Evolutionary conservation across 2,797 vertebrate species (phyloP).

Genomic region (Epinephelus malabaricus): DNA sequence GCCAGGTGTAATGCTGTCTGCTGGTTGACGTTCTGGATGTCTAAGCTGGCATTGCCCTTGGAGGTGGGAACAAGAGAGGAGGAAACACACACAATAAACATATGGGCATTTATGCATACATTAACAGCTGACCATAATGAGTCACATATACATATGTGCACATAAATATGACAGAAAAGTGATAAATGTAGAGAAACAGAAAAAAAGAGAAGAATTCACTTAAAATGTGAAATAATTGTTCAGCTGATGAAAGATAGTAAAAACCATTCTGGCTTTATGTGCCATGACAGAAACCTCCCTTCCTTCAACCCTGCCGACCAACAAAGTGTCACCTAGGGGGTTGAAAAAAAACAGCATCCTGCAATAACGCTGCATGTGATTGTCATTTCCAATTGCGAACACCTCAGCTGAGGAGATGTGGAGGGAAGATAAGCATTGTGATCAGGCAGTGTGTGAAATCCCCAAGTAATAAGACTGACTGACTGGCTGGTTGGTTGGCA

Average conservation of each 20-base stretch:
- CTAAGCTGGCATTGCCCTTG: slow-evolving; percentile 96
- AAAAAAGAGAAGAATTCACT: not conserved
- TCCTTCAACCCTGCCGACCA: slow-evolving; percentile 47
- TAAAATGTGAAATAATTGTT: slow-evolving; percentile 15
- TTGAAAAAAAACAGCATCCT: slow-evolving; percentile 24
- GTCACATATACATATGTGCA: not conserved
- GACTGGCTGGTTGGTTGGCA: slow-evolving; percentile 64
- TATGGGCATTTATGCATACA: slow-evolving; percentile 6
- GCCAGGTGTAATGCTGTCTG: slow-evolving; percentile 98
- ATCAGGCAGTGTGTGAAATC: slow-evolving; percentile 80
- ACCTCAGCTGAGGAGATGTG: slow-evolving; percentile 78
- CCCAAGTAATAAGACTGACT: slow-evolving; percentile 78
- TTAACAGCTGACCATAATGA: slow-evolving; percentile 9
- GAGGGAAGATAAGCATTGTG: slow-evolving; percentile 76
- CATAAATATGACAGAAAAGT: not conserved
- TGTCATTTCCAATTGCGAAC: slow-evolving; percentile 79
- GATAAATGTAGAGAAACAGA: slow-evolving; percentile 2
- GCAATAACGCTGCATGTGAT: slow-evolving; percentile 72
- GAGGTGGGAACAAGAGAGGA: slow-evolving; percentile 32
- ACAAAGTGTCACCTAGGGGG: slow-evolving; percentile 50
- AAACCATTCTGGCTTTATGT: slow-evolving; percentile 43
- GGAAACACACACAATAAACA: slow-evolving; percentile 33
- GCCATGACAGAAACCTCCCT: slow-evolving; percentile 40
- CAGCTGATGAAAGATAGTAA: slow-evolving; percentile 25
- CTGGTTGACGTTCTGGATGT: slow-evolving; percentile 99